phyloP scores from a whole-genome alignment of 2,113 vertebrate genomes.

The Clinocottus analis region DNA sequence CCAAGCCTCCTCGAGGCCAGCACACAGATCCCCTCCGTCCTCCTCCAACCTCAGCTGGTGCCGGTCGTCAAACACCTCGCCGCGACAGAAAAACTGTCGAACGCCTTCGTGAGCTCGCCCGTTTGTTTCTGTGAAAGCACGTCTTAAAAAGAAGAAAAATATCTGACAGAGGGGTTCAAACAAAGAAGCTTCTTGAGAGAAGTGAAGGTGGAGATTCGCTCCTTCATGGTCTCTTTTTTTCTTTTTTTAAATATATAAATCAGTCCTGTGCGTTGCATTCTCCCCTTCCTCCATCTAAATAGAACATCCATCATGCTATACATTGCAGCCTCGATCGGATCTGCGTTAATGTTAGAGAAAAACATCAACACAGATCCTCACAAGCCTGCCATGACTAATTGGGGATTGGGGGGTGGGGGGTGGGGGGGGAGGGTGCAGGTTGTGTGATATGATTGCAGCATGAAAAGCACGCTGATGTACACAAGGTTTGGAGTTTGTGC shows the following conservation, averaged over 20 bases:
- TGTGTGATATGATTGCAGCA: slow-evolving; percentile 47
- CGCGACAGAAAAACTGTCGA: slow-evolving; percentile 5
- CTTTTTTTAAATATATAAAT: slow-evolving; percentile 36
- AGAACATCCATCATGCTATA: slow-evolving; percentile 74
- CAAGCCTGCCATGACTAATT: slow-evolving; percentile 51
- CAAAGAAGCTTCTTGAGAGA: slow-evolving; percentile 53
- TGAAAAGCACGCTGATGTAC: slow-evolving; percentile 48
- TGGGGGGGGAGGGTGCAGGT: slow-evolving; percentile 43
- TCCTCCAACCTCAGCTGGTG: slow-evolving; percentile 80
- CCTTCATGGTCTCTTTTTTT: slow-evolving; percentile 65
- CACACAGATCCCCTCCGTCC: no score
- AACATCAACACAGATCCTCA: slow-evolving; percentile 46
- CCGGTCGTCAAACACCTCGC: slow-evolving; percentile 69
- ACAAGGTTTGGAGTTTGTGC: slow-evolving; percentile 42
- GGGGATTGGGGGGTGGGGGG: no score
- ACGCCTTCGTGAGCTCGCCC: no score
- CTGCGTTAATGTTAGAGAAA: no score
- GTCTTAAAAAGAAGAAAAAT: not conserved
- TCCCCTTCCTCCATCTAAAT: slow-evolving; percentile 39
- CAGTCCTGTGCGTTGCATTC: slow-evolving; percentile 24
- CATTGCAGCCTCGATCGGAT: slow-evolving; percentile 54
- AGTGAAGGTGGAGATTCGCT: slow-evolving; percentile 45
- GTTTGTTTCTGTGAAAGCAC: slow-evolving; percentile 18
- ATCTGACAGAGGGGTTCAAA: slow-evolving; percentile 6
- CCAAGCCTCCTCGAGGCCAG: no score